Conservation (phyloP, 2,113 vertebrate species). For the Limnothrissa miodon region DNA sequence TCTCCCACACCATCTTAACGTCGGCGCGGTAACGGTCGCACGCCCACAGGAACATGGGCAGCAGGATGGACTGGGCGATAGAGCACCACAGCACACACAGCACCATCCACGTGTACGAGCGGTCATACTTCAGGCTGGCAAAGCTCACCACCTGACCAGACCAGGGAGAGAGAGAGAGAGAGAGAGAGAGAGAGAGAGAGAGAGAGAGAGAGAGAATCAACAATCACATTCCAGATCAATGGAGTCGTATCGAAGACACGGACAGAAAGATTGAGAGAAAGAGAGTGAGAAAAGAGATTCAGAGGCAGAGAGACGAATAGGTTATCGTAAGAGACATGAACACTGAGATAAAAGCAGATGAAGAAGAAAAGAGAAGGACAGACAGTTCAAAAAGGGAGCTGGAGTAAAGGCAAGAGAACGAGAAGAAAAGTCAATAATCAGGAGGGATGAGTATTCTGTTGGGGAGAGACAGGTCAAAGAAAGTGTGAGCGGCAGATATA, state of each 20-base stretch:
- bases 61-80: conserved; percentile 84
- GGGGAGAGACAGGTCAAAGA: not conserved
- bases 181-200: not conserved
- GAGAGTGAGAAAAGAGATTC: not conserved
- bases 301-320: not conserved
- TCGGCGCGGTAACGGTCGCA: conserved; percentile 89
- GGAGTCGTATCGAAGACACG: not conserved
- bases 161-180: not conserved
- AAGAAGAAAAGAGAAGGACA: not conserved
- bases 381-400: too few species aligned
- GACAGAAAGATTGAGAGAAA: not conserved
- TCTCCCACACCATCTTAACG: conserved; percentile 85
- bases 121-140: conserved; percentile 83
- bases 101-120: conserved; percentile 87
- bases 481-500: not conserved
- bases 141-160: conserved; percentile 85
- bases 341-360: not conserved
- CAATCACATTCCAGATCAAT: not conserved
- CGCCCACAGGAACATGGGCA: conserved; percentile 88
- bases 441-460: not conserved
- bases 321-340: too few species aligned
- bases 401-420: not conserved
- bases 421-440: not conserved
- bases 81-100: conserved; percentile 91
- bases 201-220: not conserved